These are phyloP conservation scores for Ceyx erithaca DNA, from an alignment of 2,797 vertebrate species.

Conservation along the genomic window DNA sequence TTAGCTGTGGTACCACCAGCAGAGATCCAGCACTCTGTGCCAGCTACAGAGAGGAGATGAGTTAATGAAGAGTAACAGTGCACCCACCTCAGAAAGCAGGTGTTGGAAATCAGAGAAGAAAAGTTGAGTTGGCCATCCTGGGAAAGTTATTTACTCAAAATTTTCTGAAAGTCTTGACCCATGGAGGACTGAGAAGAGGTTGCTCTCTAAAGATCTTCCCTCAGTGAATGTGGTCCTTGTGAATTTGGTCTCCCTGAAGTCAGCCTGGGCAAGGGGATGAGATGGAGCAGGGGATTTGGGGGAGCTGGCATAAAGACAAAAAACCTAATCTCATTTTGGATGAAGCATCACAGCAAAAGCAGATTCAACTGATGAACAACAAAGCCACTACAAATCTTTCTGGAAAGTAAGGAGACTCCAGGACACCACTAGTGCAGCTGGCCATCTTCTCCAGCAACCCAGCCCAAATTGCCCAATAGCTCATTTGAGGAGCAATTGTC, in stretches of 20 bases:
- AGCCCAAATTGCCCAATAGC: not conserved
- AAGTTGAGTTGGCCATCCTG: not conserved
- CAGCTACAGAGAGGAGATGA: not conserved
- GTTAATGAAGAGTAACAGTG: rapidly evolving
- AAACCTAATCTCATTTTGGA: not conserved
- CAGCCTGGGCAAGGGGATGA: not conserved
- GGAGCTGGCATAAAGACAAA: not conserved
- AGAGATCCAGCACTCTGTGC: not conserved
- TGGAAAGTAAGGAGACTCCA: not conserved
- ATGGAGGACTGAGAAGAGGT: not conserved
- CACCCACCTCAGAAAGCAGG: not conserved
- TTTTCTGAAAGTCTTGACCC: not conserved
- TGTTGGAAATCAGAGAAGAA: not conserved
- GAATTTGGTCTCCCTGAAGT: not conserved
- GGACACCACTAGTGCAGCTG: not conserved
- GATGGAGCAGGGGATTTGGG: not conserved
- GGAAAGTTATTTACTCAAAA: not conserved
- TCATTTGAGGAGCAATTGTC: not conserved
- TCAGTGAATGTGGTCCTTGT: rapidly evolving
- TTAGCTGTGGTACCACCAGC: not conserved
- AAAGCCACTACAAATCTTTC: not conserved
- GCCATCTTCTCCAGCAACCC: not conserved
- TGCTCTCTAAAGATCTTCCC: not conserved
- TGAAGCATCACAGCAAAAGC: not conserved
- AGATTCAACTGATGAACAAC: not conserved